These are phyloP conservation scores for Seriola rivoliana DNA, from an alignment of 2,113 vertebrate species.

Conservation along the genomic window DNA sequence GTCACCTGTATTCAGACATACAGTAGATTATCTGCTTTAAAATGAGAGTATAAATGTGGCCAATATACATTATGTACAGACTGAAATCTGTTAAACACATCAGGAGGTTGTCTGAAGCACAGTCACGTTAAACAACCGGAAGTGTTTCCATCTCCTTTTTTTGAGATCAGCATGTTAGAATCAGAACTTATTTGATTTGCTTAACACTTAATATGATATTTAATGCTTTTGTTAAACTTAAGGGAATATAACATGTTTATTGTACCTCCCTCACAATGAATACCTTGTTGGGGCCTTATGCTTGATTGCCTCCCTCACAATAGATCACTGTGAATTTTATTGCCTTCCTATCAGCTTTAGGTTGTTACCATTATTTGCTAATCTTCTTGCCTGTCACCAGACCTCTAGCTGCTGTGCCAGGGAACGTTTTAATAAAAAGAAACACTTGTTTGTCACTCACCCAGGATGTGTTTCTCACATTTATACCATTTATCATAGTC, in stretches of 20 bases:
- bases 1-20: neutral
- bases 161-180: neutral
- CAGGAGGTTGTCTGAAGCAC: neutral
- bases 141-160: neutral
- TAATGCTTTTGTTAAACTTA: conserved; percentile 3
- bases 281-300: conserved; percentile 58
- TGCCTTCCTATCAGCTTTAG: conserved; percentile 67
- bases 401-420: conserved; percentile 56
- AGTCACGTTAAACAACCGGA: neutral
- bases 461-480: neutral
- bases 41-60: neutral
- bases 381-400: conserved; percentile 75
- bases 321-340: conserved; percentile 71
- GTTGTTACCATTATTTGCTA: conserved; percentile 68
- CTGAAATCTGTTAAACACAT: neutral
- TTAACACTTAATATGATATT: neutral
- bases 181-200: neutral
- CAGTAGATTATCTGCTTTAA: neutral
- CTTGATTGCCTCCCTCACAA: conserved; percentile 59
- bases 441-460: conserved; percentile 18
- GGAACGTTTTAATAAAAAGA: conserved; percentile 57
- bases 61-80: neutral
- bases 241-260: neutral
- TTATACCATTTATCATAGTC: neutral
- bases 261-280: conserved; percentile 21